phyloP scores from a whole-genome alignment of 2,113 vertebrate genomes.

The Galbula dea region DNA sequence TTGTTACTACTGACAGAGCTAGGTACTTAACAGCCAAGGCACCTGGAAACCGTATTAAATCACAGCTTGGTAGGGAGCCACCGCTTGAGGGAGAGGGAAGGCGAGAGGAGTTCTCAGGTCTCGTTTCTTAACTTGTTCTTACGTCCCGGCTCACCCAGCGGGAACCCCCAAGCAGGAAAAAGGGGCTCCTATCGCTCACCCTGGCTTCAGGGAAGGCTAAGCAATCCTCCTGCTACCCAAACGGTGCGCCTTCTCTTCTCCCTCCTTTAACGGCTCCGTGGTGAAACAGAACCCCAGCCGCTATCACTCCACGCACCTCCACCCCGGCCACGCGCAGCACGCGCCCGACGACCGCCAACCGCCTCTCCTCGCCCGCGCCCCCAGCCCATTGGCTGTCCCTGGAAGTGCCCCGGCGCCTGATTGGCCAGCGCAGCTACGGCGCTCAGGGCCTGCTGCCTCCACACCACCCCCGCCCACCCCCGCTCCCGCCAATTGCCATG shows the following conservation, averaged over 20 bases:
- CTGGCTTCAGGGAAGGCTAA: background rate
- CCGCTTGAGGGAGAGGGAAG: too few relatives aligned
- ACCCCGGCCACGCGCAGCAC: rapidly evolving
- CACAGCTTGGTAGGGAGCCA: background rate
- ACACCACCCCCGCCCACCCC: background rate
- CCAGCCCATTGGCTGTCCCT: background rate
- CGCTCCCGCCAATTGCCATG: rapidly evolving
- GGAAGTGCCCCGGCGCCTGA: rapidly evolving
- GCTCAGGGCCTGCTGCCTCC: background rate
- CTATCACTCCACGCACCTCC: rapidly evolving
- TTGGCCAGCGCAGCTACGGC: background rate
- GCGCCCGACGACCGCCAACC: background rate
- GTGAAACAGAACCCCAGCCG: rapidly evolving
- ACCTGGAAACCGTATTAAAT: background rate
- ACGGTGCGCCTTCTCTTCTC: rapidly evolving
- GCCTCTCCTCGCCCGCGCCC: background rate
- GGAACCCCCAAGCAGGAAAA: rapidly evolving
- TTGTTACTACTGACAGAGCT: rapidly evolving
- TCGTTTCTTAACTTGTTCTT: too few relatives aligned
- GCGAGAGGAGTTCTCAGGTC: too few relatives aligned
- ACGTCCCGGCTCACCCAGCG: too few relatives aligned
- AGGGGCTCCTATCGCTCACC: background rate
- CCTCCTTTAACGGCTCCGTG: too few relatives aligned
- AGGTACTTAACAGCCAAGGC: rapidly evolving
- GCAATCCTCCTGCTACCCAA: too few relatives aligned